These are phyloP conservation scores for Glossosoma conforme DNA, from an alignment of 1,140 invertebrate species.

Conservation along the genomic window DNA sequence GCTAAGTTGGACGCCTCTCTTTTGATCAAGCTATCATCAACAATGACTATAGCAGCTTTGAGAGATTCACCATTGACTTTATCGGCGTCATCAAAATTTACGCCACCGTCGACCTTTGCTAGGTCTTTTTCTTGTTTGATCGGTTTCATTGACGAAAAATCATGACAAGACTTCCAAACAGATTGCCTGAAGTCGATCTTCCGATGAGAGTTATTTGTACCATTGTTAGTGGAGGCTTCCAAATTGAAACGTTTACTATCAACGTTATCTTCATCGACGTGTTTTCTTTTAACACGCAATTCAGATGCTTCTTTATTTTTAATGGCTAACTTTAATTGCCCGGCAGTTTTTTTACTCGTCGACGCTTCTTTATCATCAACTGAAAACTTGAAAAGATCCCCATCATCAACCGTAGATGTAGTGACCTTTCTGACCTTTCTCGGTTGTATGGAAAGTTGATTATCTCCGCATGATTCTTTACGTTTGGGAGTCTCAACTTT, in stretches of 20 bases:
- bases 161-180: no score
- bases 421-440: background rate
- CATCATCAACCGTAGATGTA: background rate
- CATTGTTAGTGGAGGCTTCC: no score
- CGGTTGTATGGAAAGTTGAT: background rate
- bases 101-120: no score
- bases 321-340: no score
- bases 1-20: constrained; percentile 3
- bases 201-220: no score
- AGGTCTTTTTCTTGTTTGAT: no score
- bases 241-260: no score
- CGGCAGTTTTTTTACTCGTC: no score
- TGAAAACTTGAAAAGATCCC: constrained; percentile 10
- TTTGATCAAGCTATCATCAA: constrained; percentile 22
- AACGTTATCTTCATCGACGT: constrained; percentile 3
- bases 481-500: background rate
- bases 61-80: no score
- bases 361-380: constrained; percentile 3
- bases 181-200: no score
- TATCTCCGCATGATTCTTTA: background rate
- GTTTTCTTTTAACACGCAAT: constrained; percentile 7
- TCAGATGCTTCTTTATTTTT: background rate
- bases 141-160: no score
- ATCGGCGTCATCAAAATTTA: no score
- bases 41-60: constrained; percentile 13